A percentile compares a stretch with the other conserved stretches of the same genome.
These are phyloP conservation scores for Hofmannophila pseudospretella DNA, from an alignment of 2,888 invertebrate genomes.

Conservation along the genomic window DNA sequence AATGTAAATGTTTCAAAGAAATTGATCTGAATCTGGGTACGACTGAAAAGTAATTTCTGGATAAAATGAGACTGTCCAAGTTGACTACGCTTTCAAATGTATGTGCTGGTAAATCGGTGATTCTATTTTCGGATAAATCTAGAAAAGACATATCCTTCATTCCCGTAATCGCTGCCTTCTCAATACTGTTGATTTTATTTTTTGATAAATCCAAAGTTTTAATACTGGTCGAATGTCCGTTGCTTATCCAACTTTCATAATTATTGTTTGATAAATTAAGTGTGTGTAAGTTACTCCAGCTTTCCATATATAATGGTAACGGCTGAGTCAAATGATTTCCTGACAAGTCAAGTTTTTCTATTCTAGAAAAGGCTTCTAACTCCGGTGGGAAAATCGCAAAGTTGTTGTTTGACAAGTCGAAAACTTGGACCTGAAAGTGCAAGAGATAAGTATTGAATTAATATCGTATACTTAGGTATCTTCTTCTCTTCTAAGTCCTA, in stretches of 20 bases:
- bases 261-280: conserved; percentile 80
- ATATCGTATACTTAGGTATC: too few species aligned
- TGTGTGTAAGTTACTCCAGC: conserved; percentile 68
- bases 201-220: conserved; percentile 80
- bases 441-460: too few species aligned
- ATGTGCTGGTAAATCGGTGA: conserved; percentile 73
- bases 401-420: conserved; percentile 81
- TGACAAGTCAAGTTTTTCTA: conserved; percentile 67
- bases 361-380: conserved; percentile 62
- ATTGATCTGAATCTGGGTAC: conserved; percentile 76
- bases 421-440: conserved; percentile 75
- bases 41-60: conserved; percentile 80
- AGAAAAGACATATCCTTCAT: conserved; percentile 75
- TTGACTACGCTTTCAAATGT: conserved; percentile 77
- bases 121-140: conserved; percentile 83
- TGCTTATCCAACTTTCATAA: conserved; percentile 51
- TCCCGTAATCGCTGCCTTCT: conserved; percentile 77
- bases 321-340: conserved; percentile 73
- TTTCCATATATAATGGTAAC: conserved; percentile 56
- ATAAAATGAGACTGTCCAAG: conserved; percentile 79
- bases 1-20: conserved; percentile 75
- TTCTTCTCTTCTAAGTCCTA: too few species aligned
- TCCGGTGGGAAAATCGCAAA: conserved; percentile 75
- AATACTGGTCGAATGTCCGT: conserved; percentile 48
- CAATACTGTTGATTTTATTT: conserved; percentile 80